Evolutionary conservation across 2,888 invertebrate species (phyloP), one percentile per base, ranked within the genome.

Genomic region (Harpalus rubripes): DNA sequence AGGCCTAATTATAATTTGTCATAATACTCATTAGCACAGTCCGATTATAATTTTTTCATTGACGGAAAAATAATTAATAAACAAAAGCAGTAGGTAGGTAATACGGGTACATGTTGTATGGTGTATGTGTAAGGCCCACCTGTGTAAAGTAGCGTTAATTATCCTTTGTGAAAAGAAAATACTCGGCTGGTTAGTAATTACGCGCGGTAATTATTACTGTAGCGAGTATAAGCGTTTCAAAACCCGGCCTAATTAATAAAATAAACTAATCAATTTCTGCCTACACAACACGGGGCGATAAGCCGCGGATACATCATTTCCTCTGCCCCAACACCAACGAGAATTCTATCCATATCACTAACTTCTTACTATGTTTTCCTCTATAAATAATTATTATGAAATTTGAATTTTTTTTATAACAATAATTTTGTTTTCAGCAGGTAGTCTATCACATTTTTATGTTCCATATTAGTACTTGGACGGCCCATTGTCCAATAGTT

Each of bases 191-290:
- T n/a, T 39, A 59, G 39, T 80, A 80, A 80, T 80, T 80, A 80
- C 41, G 80, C 56, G 8, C 2, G 52, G 81, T 81, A 81, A 81
- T 81, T 82, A 82, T 82, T 56, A 74, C 52, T 82, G 68, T 41
- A 32, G 58, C 59, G 79, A 32, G 61, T 80, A 79, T 72, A 85
- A 84, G 84, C 84, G 68, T 84, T 84, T 84, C 84, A 84, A 87
- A 88, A 87, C 87, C 86, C 86, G 87, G 87, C 86, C 87, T 87
- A 88, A 88, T 88, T 88, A 88, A 88, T 88, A 85, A 85, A 85
- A 85, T 85, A 85, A 85, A 87, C 86, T 88, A 88, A 88, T 89
- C 88, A 88, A 88, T 88, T 85, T 68, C 88, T 87, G 87, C 88
- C 88, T 87, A 88, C 88, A 87, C 84, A 76, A 84, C 76, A 52